Conservation (phyloP, 2,888 invertebrate genomes). For the Drosophila lacicola region DNA sequence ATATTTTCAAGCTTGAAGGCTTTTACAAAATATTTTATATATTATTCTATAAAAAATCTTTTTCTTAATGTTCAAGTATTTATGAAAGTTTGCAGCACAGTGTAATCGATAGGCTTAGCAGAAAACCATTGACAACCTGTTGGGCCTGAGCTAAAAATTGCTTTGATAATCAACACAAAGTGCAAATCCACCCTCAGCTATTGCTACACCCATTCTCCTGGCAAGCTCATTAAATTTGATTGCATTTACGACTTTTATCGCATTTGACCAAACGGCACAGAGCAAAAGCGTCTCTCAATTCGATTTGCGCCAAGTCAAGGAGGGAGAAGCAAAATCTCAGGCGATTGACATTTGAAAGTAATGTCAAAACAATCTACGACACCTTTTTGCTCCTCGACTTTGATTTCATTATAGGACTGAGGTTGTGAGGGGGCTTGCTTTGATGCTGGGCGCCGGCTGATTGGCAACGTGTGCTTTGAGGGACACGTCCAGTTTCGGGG, state of each 20-base stretch:
- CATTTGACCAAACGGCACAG: conserved; percentile 63
- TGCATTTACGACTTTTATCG: conserved; percentile 76
- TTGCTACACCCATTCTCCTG: conserved; percentile 27
- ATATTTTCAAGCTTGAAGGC: no score
- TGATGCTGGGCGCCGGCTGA: conserved; percentile 45
- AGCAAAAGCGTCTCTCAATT: conserved; percentile 39
- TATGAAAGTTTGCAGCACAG: conserved; percentile 13
- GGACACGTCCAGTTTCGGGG: conserved; percentile 8
- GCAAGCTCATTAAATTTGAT: conserved; percentile 75
- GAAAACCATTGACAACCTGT: conserved; percentile 57
- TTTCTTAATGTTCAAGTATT: no score
- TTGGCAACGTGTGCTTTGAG: conserved; percentile 63
- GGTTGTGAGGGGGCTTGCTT: conserved; percentile 4
- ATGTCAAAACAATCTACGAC: conserved; percentile 74
- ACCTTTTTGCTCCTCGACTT: conserved; percentile 55
- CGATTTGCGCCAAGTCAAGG: conserved; percentile 61
- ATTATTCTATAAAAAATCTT: background rate
- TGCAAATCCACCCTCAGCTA: conserved; percentile 35
- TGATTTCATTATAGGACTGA: conserved; percentile 54
- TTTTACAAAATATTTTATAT: no score
- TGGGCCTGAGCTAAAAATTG: conserved; percentile 46
- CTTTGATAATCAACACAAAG: conserved; percentile 57
- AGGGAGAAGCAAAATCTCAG: conserved; percentile 52
- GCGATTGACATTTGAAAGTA: conserved; percentile 75
- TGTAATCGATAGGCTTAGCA: conserved; percentile 56